A percentile compares a stretch with the other conserved stretches of the same genome.
phyloP scores from a whole-genome alignment of 2,797 vertebrate species.

The Anisognathus igniventris region DNA sequence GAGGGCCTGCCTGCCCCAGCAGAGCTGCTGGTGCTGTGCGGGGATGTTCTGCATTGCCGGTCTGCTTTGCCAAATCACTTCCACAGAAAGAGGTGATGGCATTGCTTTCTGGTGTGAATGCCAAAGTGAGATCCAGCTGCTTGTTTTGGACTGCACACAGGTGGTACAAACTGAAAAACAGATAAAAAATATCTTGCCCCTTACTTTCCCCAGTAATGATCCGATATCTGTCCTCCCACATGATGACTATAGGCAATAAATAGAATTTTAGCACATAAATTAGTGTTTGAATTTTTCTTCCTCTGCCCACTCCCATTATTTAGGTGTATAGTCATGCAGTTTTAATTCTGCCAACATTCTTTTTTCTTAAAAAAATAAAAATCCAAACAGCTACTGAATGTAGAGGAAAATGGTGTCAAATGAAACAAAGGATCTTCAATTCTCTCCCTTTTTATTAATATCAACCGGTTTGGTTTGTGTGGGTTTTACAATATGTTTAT shows the following conservation, averaged over 20 bases:
- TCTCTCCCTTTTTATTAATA: not conserved
- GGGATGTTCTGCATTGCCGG: accelerated
- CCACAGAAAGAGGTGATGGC: not conserved
- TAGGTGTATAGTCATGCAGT: not conserved
- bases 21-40: accelerated
- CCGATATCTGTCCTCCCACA: not conserved
- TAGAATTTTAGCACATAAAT: not conserved
- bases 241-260: not conserved
- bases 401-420: not conserved
- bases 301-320: not conserved
- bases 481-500: not conserved
- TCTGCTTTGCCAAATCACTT: not conserved
- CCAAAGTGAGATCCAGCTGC: not conserved
- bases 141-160: not conserved
- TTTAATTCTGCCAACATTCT: not conserved
- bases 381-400: not conserved
- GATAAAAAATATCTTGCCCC: not conserved
- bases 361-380: not conserved
- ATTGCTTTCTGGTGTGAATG: not conserved
- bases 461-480: not conserved
- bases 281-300: not conserved
- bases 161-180: not conserved
- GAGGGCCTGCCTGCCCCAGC: not conserved
- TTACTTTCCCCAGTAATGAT: not conserved
- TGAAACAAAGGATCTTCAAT: not conserved